A percentile compares a stretch with the other conserved stretches of the same genome.
phyloP scores from a whole-genome alignment of 2,888 invertebrate genomes.

The Cabera pusaria region DNA sequence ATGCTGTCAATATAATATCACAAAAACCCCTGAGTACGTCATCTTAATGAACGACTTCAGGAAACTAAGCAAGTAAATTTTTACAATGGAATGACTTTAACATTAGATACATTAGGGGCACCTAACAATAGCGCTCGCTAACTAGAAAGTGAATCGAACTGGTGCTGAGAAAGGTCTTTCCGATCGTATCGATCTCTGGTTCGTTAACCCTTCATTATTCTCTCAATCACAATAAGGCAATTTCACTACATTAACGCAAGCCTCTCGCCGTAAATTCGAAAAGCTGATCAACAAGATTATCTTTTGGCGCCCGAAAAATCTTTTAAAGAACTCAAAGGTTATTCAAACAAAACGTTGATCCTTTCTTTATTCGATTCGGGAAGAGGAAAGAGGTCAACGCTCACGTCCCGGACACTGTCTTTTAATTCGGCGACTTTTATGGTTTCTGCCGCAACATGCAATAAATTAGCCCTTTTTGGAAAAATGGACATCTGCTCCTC shows the following conservation, averaged over 20 bases:
- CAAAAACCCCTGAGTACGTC: constrained; percentile 16
- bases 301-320: constrained; percentile 24
- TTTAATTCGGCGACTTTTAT: constrained; percentile 72
- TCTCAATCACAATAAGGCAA: constrained; percentile 65
- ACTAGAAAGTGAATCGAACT: constrained; percentile 74
- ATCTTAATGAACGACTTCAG: constrained; percentile 18
- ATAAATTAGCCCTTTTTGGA: constrained; percentile 76
- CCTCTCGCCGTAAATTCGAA: constrained; percentile 30
- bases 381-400: constrained; percentile 54
- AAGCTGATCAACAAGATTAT: constrained; percentile 35
- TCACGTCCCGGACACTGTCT: constrained; percentile 57
- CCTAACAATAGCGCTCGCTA: constrained; percentile 68
- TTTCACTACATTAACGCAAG: constrained; percentile 42
- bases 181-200: constrained; percentile 68
- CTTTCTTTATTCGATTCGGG: constrained; percentile 29
- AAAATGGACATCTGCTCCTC: constrained; percentile 78
- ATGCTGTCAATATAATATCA: constrained; percentile 17
- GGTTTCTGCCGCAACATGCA: constrained; percentile 66
- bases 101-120: constrained; percentile 68
- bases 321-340: constrained; percentile 29
- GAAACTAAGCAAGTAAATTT: constrained; percentile 37
- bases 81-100: constrained; percentile 57
- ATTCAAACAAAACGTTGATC: constrained; percentile 35
- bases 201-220: constrained; percentile 70
- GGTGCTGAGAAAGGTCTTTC: constrained; percentile 65